Conservation (phyloP, 2,113 vertebrate genomes). For the Gobius niger region DNA sequence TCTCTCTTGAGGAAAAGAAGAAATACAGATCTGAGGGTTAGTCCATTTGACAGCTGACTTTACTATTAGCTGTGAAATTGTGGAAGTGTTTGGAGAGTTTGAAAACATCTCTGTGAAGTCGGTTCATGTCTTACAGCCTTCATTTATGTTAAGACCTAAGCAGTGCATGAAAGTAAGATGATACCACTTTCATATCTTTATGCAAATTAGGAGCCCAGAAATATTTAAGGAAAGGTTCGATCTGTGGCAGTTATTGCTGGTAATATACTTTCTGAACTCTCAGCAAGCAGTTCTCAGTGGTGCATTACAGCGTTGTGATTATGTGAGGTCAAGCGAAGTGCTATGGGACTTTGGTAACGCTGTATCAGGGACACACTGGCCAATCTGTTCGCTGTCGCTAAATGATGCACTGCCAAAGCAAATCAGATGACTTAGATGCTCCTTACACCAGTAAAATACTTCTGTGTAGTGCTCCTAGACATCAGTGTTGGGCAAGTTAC, state of each 20-base stretch:
- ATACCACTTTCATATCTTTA: slow-evolving; percentile 11
- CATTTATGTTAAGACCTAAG: slow-evolving; percentile 3
- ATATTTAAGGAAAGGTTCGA: not conserved
- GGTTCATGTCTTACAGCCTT: not conserved
- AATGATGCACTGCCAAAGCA: not conserved
- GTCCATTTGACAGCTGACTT: slow-evolving; percentile 36
- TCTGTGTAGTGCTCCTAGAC: not conserved
- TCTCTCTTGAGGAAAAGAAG: slow-evolving; percentile 22
- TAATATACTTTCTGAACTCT: slow-evolving; percentile 1
- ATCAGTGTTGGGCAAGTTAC: not conserved
- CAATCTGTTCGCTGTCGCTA: slow-evolving; percentile 7
- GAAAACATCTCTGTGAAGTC: slow-evolving; percentile 5
- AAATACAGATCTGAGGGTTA: slow-evolving; percentile 27
- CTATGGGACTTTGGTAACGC: not conserved
- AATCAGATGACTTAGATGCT: not conserved
- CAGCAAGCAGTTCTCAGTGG: slow-evolving; percentile 1
- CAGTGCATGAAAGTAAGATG: slow-evolving; percentile 8
- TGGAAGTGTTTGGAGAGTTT: not conserved
- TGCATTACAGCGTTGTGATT: not conserved
- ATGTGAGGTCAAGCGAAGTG: slow-evolving; percentile 3
- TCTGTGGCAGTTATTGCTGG: slow-evolving; percentile 1
- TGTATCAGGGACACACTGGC: not conserved
- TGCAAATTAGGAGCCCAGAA: slow-evolving; percentile 2
- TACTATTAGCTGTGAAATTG: slow-evolving; percentile 21
- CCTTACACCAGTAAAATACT: not conserved